Base-by-base conservation (phyloP, 2,113 vertebrate genomes). In the Pelodiscus sinensis region DNA sequence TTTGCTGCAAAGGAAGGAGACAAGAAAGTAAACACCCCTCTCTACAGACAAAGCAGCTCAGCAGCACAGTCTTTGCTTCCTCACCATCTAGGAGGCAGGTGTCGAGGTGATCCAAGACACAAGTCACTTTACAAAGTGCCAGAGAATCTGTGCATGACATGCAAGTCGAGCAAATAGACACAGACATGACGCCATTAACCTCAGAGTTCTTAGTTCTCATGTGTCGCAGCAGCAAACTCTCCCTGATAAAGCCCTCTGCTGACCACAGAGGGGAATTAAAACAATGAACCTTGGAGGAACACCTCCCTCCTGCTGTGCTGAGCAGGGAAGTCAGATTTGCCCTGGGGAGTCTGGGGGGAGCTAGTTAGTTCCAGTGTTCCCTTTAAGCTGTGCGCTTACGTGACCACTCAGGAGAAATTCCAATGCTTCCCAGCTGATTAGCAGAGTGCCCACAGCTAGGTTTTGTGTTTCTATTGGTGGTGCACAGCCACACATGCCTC, bases 1-100 rank as follows among this genome's bases (percentile, higher is more conserved):
- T 91, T 98, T 98, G 60, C 98, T 98, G 90, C 27, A 88, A 90
- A 95, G 91, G 95, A 95, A 91, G 35, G 73, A 95, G 71, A 88
- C 29, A 89, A 6, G 13, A 24, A 88, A 35, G 6, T 35, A 87
- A 87, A 51, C 25, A 11, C 11, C 31, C 55, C 71, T 65, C 82
- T 71, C 82, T n/a, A 88, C 35, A 52, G 68, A 71, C 65, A 62
- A 83, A 84, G 35, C 29, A 27, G 5, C 16, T 1, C 0, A 71
- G 38, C 77, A 80, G 65, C 25, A 80, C 22, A 71, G 4, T 52
- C 31, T 71, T 60, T 94, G 73, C 51, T n/a, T 78, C 84, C 91
- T 79, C 78, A 38, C 58, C 86, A 3, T 55, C 84, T 62, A 87
- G 82, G 58, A 73, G 58, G 35, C 24, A 85, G 57, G 16, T n/a